Evolutionary conservation across 2,888 invertebrate species (phyloP), one percentile per base, ranked within the genome.

Genomic region (Crocallis elinguaria): DNA sequence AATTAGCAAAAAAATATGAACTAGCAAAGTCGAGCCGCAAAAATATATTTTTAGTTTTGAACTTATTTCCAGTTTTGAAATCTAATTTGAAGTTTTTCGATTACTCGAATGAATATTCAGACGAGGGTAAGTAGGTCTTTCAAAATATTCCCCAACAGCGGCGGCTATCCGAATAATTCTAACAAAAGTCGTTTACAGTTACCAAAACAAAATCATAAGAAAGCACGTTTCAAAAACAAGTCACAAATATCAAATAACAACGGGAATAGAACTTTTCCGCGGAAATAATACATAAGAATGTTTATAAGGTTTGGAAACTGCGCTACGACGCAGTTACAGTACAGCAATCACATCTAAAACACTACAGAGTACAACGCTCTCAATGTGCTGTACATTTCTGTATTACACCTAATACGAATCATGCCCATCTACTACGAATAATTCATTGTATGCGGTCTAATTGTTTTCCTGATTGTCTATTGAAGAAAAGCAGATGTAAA

Each of bases 231-330:
- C 55, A 57, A 62, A 49, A 63, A 57, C 61, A 56, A 53, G 64
- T 64, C 57, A 60, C 56, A 57, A 69, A 64, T 53, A 54, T 49
- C 53, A 48, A 64, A 65, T 67, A 67, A 52, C 64, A 64, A 23
- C 51, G 53, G 38, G 66, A 65, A 64, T 64, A 59, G 65, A 70
- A 71, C 51, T 71, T 70, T 67, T 67, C 49, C 55, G 43, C 58
- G 63, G 56, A 66, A 69, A 60, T 62, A 58, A 67, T 59, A 50
- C 50, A 55, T 57, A 64, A 66, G 61, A 66, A 64, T 67, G 66
- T 71, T 74, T 71, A 63, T 72, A 69, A 57, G 49, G 41, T 64
- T 43, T 35, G 48, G 67, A 72, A 77, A 66, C 52, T 53, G 64
- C 67, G 60, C 63, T 60, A 58, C 64, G 63, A 64, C 57, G 64